These are phyloP conservation scores for Odontomyia ornata DNA, from an alignment of 2,888 invertebrate species.

Conservation along the genomic window DNA sequence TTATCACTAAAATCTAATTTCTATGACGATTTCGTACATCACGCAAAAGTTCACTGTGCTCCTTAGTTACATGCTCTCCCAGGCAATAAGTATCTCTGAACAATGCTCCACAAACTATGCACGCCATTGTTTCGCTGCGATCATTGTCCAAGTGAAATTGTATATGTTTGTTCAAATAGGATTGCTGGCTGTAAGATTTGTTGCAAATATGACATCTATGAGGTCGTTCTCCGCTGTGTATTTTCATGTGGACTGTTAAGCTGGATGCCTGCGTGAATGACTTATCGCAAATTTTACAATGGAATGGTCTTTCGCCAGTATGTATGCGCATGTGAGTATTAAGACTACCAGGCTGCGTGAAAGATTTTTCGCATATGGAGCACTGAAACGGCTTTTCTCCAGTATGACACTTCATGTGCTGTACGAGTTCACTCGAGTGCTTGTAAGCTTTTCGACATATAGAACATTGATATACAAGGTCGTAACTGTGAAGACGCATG, in stretches of 20 bases:
- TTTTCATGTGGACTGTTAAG: constrained; percentile 63
- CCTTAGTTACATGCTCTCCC: constrained; percentile 60
- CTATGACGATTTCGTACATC: constrained; percentile 48
- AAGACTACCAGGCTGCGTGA: constrained; percentile 63
- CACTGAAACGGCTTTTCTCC: constrained; percentile 65
- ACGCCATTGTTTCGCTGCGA: constrained; percentile 50
- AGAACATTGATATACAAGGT: constrained; percentile 62
- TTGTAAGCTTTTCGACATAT: constrained; percentile 62
- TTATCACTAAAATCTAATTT: constrained; percentile 14
- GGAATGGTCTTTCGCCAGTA: constrained; percentile 62
- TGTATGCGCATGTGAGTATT: constrained; percentile 64
- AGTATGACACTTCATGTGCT: constrained; percentile 65
- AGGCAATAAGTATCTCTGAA: constrained; percentile 60
- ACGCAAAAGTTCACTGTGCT: constrained; percentile 59
- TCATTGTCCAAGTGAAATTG: constrained; percentile 56
- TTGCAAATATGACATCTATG: constrained; percentile 60
- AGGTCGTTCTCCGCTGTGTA: constrained; percentile 61
- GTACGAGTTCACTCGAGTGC: constrained; percentile 62
- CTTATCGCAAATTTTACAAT: constrained; percentile 62
- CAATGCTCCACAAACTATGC: constrained; percentile 61
- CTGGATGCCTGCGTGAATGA: constrained; percentile 64
- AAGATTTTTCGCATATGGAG: constrained; percentile 63
- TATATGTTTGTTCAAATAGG: constrained; percentile 61
- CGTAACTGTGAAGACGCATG: constrained; percentile 62
- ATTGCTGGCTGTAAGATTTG: constrained; percentile 61